These are phyloP conservation scores for Volucella inflata DNA, from an alignment of 2,888 invertebrate genomes.

Conservation along the genomic window DNA sequence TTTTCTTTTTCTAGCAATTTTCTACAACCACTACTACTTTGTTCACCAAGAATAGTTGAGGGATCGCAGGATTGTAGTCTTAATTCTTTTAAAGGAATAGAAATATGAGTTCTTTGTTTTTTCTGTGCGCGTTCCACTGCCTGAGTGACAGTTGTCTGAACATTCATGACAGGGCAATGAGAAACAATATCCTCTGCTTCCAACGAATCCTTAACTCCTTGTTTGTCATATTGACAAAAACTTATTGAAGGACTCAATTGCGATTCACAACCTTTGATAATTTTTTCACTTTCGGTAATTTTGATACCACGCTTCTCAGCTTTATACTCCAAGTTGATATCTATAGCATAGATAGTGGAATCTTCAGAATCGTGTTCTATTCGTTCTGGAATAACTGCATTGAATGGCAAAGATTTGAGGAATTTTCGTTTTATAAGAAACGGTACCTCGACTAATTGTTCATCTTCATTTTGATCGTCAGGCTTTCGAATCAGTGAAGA, in stretches of 20 bases:
- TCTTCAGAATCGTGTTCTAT: background rate
- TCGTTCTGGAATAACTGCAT: background rate
- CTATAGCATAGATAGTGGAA: background rate
- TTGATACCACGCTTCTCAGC: background rate
- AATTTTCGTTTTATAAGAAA: constrained; percentile 26
- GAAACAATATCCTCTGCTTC: background rate
- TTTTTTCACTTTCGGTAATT: background rate
- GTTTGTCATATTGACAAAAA: constrained; percentile 5
- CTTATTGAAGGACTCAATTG: constrained; percentile 2
- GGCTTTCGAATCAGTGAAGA: background rate
- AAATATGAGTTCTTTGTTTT: background rate
- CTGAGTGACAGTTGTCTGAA: background rate
- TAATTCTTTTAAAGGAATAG: background rate
- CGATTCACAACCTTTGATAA: background rate
- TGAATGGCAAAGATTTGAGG: constrained; percentile 13
- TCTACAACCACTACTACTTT: background rate
- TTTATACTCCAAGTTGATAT: constrained; percentile 12
- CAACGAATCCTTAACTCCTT: background rate
- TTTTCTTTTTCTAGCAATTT: background rate
- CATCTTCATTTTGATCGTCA: background rate
- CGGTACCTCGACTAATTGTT: constrained; percentile 39
- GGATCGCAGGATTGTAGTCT: background rate
- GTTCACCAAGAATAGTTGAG: background rate
- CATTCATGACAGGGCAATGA: background rate
- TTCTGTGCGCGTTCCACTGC: background rate